These are phyloP conservation scores for Theonella swinhoei DNA, from an alignment of 37 sponge, comb jelly and placozoan species.

Conservation along the genomic window DNA sequence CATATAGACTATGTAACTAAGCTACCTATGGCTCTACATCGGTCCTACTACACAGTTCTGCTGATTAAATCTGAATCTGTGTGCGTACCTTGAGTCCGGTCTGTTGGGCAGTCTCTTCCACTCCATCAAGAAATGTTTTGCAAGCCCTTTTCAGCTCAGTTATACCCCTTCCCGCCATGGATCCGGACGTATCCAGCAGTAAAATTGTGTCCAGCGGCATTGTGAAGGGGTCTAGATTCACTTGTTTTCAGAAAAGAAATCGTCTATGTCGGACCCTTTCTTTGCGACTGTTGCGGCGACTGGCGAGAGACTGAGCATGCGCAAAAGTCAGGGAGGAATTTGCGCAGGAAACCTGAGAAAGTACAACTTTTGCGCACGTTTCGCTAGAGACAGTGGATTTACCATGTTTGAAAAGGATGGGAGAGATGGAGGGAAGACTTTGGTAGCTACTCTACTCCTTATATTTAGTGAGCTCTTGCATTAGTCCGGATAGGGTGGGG, in stretches of 20 bases:
- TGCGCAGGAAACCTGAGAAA: too few relatives aligned
- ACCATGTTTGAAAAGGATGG: too few relatives aligned
- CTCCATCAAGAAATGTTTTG: constrained; percentile 44
- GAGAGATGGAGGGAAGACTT: too few relatives aligned
- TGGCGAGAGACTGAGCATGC: background rate
- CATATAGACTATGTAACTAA: background rate
- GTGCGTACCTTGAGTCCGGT: constrained; percentile 42
- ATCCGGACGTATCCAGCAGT: constrained; percentile 62
- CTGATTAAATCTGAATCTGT: too few relatives aligned
- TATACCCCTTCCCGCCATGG: constrained; percentile 62
- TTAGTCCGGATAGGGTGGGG: too few relatives aligned
- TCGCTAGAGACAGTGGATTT: too few relatives aligned
- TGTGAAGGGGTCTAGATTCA: too few relatives aligned
- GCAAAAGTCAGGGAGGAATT: background rate
- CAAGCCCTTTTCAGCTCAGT: constrained; percentile 53
- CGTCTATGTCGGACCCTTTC: background rate
- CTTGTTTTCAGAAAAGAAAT: background rate
- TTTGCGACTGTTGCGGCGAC: background rate
- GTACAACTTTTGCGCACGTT: too few relatives aligned
- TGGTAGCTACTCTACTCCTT: too few relatives aligned
- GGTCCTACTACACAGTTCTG: too few relatives aligned
- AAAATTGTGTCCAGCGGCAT: constrained; percentile 65
- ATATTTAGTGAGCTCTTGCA: too few relatives aligned
- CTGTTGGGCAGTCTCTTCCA: constrained; percentile 44
- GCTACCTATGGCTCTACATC: too few relatives aligned